Evolutionary conservation across 2,888 invertebrate genomes (phyloP).

Genomic region (Drosophila quinaria): DNA sequence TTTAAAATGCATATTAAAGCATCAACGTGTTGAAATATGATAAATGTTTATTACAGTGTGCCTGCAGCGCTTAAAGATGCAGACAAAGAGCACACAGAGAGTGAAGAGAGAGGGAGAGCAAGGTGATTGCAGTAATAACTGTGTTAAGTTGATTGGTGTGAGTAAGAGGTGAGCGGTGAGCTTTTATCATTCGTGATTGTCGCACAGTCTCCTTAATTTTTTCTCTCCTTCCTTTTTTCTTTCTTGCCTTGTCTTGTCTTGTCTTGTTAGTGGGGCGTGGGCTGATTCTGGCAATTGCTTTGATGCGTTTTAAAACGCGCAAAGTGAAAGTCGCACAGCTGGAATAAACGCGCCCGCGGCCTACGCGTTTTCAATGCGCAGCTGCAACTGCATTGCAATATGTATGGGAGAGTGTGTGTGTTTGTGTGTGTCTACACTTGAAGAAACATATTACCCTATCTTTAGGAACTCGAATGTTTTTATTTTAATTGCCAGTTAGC

Average conservation of each 20-base stretch:
- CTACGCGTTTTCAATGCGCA: constrained; percentile 34
- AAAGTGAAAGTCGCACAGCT: constrained; percentile 72
- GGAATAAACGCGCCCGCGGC: constrained; percentile 34
- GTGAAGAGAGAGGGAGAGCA: constrained; percentile 10
- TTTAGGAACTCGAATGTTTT: not conserved
- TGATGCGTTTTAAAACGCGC: constrained; percentile 70
- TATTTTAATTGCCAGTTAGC: not conserved
- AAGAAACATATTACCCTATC: not conserved
- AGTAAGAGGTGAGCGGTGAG: constrained; percentile 25
- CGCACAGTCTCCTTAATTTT: constrained; percentile 24
- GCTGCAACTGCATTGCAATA: constrained; percentile 28
- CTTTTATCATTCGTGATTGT: constrained; percentile 44
- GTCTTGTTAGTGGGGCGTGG: constrained; percentile 54
- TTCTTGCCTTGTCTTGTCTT: not conserved
- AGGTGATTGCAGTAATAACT: constrained; percentile 15
- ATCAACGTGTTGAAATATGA: constrained; percentile 81
- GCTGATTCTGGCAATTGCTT: constrained; percentile 50
- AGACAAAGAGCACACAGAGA: constrained; percentile 3
- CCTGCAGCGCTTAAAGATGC: constrained; percentile 34
- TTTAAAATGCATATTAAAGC: constrained; percentile 81
- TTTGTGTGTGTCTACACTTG: not conserved
- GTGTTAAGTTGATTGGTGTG: constrained; percentile 2
- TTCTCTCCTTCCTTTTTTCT: not conserved
- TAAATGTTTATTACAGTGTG: constrained; percentile 70
- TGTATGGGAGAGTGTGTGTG: not conserved